phyloP scores from a whole-genome alignment of 2,113 vertebrate species.

The human (Homo sapiens) region GRCh38 chr3:102081501-102082000 shows the following conservation, averaged over 20 bases:
- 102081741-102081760: slow-evolving; percentile 9
- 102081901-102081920: neutral
- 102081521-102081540: neutral
- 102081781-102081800: neutral
- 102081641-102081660: slow-evolving; percentile 18
- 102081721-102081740: neutral
- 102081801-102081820: slow-evolving; percentile 9
- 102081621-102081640: neutral
- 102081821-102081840: neutral
- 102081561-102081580: neutral
- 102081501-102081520: neutral
- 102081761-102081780: slow-evolving; percentile 16
- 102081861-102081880: neutral
- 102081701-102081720: slow-evolving; percentile 31
- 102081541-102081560: neutral
- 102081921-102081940: neutral
- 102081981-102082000: neutral
- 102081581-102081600: neutral
- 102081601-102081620: neutral
- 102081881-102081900: neutral
- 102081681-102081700: neutral
- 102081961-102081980: neutral
- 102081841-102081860: neutral
- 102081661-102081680: slow-evolving; percentile 2
- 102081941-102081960: neutral